Conservation (phyloP, 23 tunicate species). For the Styela clava region DNA sequence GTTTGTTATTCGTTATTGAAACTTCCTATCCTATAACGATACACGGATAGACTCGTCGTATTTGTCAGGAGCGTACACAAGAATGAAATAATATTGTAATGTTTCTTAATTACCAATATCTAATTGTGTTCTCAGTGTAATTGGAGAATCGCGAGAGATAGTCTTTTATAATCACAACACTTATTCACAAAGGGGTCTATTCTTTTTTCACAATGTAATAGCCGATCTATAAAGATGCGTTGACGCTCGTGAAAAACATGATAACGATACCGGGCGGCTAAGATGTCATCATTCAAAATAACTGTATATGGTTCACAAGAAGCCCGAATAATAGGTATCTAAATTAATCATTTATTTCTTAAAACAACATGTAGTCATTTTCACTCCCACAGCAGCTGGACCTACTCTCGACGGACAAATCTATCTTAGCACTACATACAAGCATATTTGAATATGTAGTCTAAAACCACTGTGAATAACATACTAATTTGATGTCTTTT, state of each 20-base stretch:
- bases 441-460: too few species aligned
- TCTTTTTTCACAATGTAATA: neutral
- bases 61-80: neutral
- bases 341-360: neutral
- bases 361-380: too few species aligned
- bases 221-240: neutral
- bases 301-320: neutral
- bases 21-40: neutral
- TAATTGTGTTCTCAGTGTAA: slow-evolving; percentile 29
- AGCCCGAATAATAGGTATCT: neutral
- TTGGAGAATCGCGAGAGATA: slow-evolving; percentile 28
- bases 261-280: neutral
- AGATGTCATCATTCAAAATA: neutral
- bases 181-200: neutral
- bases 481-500: too few species aligned
- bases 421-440: too few species aligned
- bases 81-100: slow-evolving; percentile 9
- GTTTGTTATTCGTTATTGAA: neutral
- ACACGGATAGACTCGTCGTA: neutral
- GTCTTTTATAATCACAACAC: slow-evolving; percentile 37
- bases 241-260: neutral
- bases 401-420: too few species aligned
- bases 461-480: too few species aligned
- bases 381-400: too few species aligned
- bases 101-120: slow-evolving; percentile 21